phyloP scores from a whole-genome alignment of 2,113 vertebrate genomes.

The Antechinus flavipes region DNA sequence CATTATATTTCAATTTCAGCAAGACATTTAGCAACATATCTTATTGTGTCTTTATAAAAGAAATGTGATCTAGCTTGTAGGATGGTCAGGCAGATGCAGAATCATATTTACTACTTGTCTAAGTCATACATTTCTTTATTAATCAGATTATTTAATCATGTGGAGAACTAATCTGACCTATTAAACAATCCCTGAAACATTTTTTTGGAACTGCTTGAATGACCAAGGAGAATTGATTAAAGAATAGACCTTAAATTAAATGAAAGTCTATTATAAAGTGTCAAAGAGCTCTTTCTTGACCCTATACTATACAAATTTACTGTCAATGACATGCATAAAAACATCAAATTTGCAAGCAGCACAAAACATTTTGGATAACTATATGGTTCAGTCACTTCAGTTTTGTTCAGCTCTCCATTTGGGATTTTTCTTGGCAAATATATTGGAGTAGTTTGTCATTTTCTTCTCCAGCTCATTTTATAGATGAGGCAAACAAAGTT shows the following conservation, averaged over 20 bases:
- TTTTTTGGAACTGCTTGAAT: neutral
- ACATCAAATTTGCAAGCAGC: neutral
- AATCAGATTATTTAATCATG: neutral
- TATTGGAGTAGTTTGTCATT: neutral
- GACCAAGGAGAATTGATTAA: neutral
- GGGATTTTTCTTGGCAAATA: neutral
- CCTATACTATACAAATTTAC: neutral
- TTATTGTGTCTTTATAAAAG: neutral
- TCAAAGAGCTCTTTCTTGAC: neutral
- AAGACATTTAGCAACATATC: neutral
- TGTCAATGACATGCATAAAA: neutral
- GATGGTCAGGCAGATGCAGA: neutral
- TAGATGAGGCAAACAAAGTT: neutral
- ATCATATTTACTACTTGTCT: neutral
- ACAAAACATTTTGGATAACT: neutral
- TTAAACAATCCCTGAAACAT: neutral
- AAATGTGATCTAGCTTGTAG: neutral
- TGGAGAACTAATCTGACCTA: neutral
- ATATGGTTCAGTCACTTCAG: neutral
- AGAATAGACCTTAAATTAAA: neutral
- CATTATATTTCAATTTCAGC: neutral
- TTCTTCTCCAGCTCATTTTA: neutral
- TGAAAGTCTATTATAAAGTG: neutral
- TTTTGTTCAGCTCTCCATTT: neutral
- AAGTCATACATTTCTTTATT: neutral